These are phyloP conservation scores for Beroe forskalii DNA, from an alignment of 37 sponge, comb jelly and placozoan species.

Conservation along the genomic window DNA sequence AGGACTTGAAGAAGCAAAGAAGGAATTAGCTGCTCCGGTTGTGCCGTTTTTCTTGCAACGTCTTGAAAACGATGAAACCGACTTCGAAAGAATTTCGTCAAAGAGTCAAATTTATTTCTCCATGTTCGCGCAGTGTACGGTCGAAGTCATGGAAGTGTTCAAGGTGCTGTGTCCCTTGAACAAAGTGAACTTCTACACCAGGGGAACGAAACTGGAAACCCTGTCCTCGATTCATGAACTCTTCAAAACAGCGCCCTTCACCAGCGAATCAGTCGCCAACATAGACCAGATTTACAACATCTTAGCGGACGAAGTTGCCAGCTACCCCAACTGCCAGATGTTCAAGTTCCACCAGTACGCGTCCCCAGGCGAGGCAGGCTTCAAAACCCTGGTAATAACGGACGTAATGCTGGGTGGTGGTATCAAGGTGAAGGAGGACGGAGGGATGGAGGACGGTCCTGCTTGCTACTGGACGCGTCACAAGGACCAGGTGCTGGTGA, in stretches of 20 bases:
- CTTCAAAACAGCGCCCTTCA: neutral
- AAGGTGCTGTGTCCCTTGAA: neutral
- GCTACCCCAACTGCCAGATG: neutral
- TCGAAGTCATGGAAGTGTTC: neutral
- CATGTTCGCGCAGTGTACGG: neutral
- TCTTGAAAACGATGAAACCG: neutral
- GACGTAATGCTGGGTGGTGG: neutral
- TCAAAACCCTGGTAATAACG: neutral
- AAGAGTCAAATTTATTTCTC: neutral
- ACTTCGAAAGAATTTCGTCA: neutral
- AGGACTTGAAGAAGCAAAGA: neutral
- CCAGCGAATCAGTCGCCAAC: neutral
- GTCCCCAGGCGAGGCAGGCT: neutral
- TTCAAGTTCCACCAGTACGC: neutral
- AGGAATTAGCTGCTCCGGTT: neutral
- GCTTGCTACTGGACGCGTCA: neutral
- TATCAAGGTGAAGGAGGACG: neutral
- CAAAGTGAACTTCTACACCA: constrained; percentile 21
- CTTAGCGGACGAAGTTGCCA: neutral
- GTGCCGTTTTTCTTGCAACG: neutral
- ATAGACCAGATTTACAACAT: neutral
- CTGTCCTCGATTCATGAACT: neutral
- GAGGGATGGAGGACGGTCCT: neutral
- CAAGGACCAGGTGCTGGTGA: constrained; percentile 8
- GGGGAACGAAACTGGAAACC: neutral